A percentile compares a stretch with the other conserved stretches of the same genome.
Evolutionary conservation across 2,113 vertebrate species (phyloP).

Genomic region (Salvelinus alpinus): DNA sequence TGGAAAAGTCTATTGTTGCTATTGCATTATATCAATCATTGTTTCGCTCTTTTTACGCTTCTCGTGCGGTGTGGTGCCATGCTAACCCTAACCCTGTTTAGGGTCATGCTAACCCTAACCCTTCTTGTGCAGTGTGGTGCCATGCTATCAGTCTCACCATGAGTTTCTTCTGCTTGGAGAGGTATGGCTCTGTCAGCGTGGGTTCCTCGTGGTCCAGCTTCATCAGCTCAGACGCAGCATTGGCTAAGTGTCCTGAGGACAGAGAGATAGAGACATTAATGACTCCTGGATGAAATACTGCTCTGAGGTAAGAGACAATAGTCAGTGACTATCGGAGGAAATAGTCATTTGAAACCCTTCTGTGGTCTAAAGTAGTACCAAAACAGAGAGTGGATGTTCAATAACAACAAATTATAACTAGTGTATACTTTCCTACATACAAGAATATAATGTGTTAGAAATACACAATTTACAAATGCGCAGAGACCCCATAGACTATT

Average conservation of each 20-base stretch:
- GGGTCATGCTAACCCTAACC: too few species aligned
- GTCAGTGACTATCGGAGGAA: too few species aligned
- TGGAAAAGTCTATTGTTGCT: not conserved
- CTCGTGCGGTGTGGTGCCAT: not conserved
- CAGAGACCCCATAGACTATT: not conserved
- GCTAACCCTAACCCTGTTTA: too few species aligned
- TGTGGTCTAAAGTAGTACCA: not conserved
- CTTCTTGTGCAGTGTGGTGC: not conserved
- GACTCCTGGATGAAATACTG: too few species aligned
- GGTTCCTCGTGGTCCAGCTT: constrained; percentile 95
- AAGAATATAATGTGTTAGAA: too few species aligned
- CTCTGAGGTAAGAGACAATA: too few species aligned
- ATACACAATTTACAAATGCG: not conserved
- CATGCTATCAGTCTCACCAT: constrained; percentile 79
- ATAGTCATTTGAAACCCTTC: not conserved
- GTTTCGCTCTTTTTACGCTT: not conserved
- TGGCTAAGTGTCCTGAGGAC: constrained; percentile 88
- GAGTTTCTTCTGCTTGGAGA: constrained; percentile 99
- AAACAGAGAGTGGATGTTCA: not conserved
- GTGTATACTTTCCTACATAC: not conserved
- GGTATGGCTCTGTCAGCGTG: constrained; percentile 94
- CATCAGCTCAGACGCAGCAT: constrained; percentile 91
- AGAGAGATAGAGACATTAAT: not conserved
- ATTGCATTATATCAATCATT: not conserved
- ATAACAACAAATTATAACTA: not conserved